Conservation (phyloP, 2,113 vertebrate species). For the Phrynosoma blainvillii region DNA sequence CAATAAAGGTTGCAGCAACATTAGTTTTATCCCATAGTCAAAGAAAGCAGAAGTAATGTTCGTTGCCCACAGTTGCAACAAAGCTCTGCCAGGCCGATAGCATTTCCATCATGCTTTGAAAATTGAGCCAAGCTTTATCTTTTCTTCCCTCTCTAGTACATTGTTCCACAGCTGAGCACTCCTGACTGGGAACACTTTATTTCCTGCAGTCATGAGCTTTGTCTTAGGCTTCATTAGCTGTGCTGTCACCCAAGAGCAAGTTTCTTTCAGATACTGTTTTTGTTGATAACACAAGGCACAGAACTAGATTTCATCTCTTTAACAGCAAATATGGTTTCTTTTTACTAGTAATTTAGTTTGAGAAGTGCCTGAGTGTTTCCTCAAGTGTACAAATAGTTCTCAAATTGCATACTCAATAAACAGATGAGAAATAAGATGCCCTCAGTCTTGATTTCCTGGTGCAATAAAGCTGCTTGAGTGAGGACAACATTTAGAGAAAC, state of each 20-base stretch:
- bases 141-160: neutral
- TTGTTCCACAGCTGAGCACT: constrained; percentile 13
- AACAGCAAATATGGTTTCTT: neutral
- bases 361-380: neutral
- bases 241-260: constrained; percentile 25
- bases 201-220: constrained; percentile 19
- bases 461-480: neutral
- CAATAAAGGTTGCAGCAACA: too few species aligned
- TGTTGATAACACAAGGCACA: constrained; percentile 12
- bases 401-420: neutral
- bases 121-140: neutral
- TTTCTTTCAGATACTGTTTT: constrained; percentile 20
- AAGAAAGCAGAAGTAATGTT: neutral
- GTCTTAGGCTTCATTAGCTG: constrained; percentile 34
- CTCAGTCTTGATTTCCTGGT: too few species aligned
- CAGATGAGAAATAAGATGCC: too few species aligned
- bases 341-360: neutral
- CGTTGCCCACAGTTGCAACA: neutral
- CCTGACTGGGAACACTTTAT: constrained; percentile 11
- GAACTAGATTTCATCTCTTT: neutral
- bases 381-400: neutral
- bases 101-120: neutral
- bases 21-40: too few species aligned
- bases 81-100: neutral
- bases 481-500: neutral